These are phyloP conservation scores for Pyrgus malvae DNA, from an alignment of 2,888 invertebrate species.

Conservation along the genomic window DNA sequence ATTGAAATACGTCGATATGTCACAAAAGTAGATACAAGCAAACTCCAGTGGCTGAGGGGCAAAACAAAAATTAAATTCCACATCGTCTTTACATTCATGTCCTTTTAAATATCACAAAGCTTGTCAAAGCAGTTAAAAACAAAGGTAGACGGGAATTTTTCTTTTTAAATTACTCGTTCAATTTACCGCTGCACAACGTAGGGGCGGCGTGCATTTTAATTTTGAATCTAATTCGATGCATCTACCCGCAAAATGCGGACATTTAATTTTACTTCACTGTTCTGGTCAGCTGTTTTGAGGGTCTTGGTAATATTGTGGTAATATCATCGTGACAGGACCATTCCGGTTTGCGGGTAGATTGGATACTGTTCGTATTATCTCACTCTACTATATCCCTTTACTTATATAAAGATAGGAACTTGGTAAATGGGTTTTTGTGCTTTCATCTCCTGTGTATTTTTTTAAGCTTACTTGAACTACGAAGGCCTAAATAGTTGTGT, in stretches of 20 bases:
- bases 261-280: slow-evolving; percentile 15
- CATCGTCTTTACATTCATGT: background rate
- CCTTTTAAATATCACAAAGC: slow-evolving; percentile 6
- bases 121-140: slow-evolving; percentile 16
- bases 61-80: background rate
- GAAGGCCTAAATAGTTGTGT: no score
- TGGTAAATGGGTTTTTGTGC: no score
- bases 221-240: slow-evolving; percentile 43
- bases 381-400: no score
- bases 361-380: no score
- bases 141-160: slow-evolving; percentile 11
- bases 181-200: slow-evolving; percentile 22
- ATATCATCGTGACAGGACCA: background rate
- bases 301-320: background rate
- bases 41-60: no score
- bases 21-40: background rate
- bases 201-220: slow-evolving; percentile 40
- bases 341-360: no score
- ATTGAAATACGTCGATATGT: background rate
- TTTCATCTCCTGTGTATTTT: no score
- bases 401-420: no score
- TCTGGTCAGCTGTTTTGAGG: slow-evolving; percentile 3
- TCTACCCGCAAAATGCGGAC: slow-evolving; percentile 51
- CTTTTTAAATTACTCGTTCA: slow-evolving; percentile 24
- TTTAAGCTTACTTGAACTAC: no score